Conservation (phyloP, 1,140 invertebrate species). For the Lithobius niger region DNA sequence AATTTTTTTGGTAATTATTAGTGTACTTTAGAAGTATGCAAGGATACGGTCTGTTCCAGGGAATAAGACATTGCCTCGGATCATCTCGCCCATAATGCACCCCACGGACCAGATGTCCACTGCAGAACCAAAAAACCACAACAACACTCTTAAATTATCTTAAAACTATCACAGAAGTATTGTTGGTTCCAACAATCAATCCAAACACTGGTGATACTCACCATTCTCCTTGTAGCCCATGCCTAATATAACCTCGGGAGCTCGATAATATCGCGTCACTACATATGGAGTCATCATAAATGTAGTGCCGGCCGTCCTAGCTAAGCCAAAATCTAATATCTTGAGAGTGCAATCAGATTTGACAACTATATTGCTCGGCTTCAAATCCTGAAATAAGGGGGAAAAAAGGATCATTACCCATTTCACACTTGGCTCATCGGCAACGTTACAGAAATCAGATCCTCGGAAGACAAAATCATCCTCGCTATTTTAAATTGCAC, state of each 20-base stretch:
- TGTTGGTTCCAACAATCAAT: too few species aligned
- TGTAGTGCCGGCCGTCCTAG: slow-evolving; percentile 89
- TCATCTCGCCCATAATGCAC: slow-evolving; percentile 99
- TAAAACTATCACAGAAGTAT: too few species aligned
- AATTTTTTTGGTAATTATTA: too few species aligned
- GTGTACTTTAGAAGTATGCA: too few species aligned
- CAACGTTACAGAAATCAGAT: too few species aligned
- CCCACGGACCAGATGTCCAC: slow-evolving; percentile 99
- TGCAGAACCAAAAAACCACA: slow-evolving; percentile 23
- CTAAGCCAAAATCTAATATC: slow-evolving; percentile 97
- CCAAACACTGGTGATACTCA: too few species aligned
- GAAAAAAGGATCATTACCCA: slow-evolving; percentile 7
- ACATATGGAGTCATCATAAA: slow-evolving; percentile 99
- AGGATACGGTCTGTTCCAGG: slow-evolving; percentile 82
- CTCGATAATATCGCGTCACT: slow-evolving; percentile 95
- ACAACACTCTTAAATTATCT: slow-evolving; percentile 6
- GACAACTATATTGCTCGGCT: slow-evolving; percentile 99
- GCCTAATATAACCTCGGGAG: slow-evolving; percentile 92
- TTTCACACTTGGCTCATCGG: too few species aligned
- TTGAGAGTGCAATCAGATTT: slow-evolving; percentile 98
- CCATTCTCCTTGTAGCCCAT: slow-evolving; percentile 98
- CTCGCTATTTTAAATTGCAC: too few species aligned
- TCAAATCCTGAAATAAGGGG: slow-evolving; percentile 71
- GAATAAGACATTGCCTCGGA: slow-evolving; percentile 91
- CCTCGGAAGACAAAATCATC: too few species aligned